Conservation (phyloP, 2,113 vertebrate species). For the Glaucidium brasilianum region DNA sequence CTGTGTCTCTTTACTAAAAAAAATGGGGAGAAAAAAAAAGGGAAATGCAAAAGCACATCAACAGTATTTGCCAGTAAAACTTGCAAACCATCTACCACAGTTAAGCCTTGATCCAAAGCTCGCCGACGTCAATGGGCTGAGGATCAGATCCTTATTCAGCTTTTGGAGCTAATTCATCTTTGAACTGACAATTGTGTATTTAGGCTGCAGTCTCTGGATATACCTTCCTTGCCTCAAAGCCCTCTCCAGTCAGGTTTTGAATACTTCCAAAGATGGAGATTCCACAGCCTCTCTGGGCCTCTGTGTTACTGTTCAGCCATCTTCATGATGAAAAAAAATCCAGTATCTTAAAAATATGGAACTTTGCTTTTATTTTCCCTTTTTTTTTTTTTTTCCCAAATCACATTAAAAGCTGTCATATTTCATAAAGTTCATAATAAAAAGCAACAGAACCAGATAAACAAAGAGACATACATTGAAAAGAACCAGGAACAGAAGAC, state of each 20-base stretch:
- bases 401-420: neutral
- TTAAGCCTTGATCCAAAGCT: neutral
- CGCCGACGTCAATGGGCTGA: neutral
- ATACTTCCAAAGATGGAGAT: neutral
- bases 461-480: neutral
- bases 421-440: neutral
- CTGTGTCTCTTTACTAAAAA: neutral
- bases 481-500: neutral
- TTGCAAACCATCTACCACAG: neutral
- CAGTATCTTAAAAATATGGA: neutral
- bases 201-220: neutral
- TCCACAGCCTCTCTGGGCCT: neutral
- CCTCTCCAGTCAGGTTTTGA: neutral
- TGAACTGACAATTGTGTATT: neutral
- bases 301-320: neutral
- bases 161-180: neutral
- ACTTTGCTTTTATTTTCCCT: neutral
- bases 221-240: neutral
- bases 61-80: neutral
- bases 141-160: neutral
- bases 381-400: neutral
- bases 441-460: neutral
- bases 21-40: neutral
- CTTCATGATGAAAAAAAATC: neutral
- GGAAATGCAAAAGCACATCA: neutral